A percentile compares a stretch with the other conserved stretches of the same genome.
These are phyloP conservation scores for Hoplostethus mediterraneus DNA, from an alignment of 2,797 vertebrate species.

Conservation along the genomic window DNA sequence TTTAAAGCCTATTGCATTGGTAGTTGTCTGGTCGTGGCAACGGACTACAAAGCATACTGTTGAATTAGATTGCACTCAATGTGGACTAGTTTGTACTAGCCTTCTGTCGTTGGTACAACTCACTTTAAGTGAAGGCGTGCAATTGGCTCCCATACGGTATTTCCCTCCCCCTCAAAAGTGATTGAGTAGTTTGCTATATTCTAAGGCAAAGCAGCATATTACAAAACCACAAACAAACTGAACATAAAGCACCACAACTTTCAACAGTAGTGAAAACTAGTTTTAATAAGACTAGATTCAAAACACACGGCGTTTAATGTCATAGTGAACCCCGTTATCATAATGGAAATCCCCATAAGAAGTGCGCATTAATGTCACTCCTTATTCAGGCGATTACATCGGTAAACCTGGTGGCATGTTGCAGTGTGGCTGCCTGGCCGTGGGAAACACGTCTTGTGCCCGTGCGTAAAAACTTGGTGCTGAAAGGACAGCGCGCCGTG, in stretches of 20 bases:
- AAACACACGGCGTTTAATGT: neutral
- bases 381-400: neutral
- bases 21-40: slow-evolving; percentile 9
- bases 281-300: neutral
- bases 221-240: neutral
- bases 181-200: slow-evolving; percentile 6
- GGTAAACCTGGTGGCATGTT: neutral
- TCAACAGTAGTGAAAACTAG: too few relatives aligned
- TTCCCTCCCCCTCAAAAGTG: slow-evolving; percentile 22
- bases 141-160: slow-evolving; percentile 30
- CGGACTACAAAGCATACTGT: neutral
- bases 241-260: neutral
- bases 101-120: slow-evolving; percentile 42
- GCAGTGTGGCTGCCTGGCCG: neutral
- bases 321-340: neutral
- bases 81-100: slow-evolving; percentile 41
- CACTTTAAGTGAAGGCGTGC: slow-evolving; percentile 59
- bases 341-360: neutral
- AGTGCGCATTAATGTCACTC: neutral
- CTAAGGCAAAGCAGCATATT: slow-evolving; percentile 6
- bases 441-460: neutral
- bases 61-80: neutral
- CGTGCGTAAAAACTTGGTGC: slow-evolving; percentile 64
- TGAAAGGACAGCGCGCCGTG: slow-evolving; percentile 78
- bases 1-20: slow-evolving; percentile 12